Evolutionary conservation across 2,797 vertebrate genomes (phyloP).

Genomic region (Anisognathus igniventris): DNA sequence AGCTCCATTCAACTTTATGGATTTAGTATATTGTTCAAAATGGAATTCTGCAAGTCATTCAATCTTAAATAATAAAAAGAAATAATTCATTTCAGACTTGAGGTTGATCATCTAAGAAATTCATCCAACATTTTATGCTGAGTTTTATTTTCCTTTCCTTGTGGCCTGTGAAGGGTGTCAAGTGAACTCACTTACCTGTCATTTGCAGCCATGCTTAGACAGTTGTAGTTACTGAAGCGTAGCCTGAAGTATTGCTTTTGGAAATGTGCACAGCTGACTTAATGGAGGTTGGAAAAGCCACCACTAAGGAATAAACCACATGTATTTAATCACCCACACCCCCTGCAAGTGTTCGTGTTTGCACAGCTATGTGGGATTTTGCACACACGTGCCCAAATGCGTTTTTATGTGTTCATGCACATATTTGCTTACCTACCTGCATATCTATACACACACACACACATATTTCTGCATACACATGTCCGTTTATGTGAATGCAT

Average conservation of each 20-base stretch:
- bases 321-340: background rate
- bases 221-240: background rate
- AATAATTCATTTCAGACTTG: background rate
- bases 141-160: background rate
- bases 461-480: fast-evolving
- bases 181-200: background rate
- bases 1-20: background rate
- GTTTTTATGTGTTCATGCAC: background rate
- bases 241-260: background rate
- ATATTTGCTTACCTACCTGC: fast-evolving
- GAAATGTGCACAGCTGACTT: background rate
- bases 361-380: background rate
- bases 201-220: fast-evolving
- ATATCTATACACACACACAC: background rate
- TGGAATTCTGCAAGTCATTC: background rate
- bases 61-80: background rate
- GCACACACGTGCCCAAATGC: background rate
- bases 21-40: background rate
- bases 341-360: fast-evolving
- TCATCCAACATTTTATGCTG: background rate
- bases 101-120: background rate
- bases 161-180: background rate
- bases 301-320: background rate
- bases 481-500: background rate
- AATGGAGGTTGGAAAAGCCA: background rate